Base-by-base conservation (phyloP, 2,797 vertebrate genomes). In the Oreochromis grahami region DNA sequence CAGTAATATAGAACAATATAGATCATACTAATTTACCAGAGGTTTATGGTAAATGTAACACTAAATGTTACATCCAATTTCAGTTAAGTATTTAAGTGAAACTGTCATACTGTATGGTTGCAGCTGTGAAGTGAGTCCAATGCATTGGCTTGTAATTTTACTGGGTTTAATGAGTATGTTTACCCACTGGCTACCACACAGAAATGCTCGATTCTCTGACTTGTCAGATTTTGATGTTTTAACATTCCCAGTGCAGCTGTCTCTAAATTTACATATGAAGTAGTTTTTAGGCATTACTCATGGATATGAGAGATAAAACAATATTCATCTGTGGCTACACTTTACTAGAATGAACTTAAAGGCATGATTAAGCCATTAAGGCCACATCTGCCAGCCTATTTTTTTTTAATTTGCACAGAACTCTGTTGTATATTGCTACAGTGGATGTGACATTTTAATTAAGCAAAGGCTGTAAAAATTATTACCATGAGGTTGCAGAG, bases 321-420 rank as follows among this genome's bases (percentile, higher is more conserved):
- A 88, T 91, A 91, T 93, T 93, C 80, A 74, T 89, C 87, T 83
- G 84, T 63, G 84, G 81, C 85, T 24, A 9, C 76, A 85, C 87
- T 95, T 94, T 92, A 93, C 87, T 91, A 88, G 89, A 91, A 91
- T 78, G 72, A 95, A 94, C 87, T 89, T 93, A 89, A 93, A 94
- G 84, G 87, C 92, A 90, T 94, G 93, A 96, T 96, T 95, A 95
- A 94, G 92, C 86, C 92, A 96, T 96, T 96, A 96, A 94, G 92
- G 87, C 79, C 92, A 94, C 96, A 97, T 96, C 95, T 97, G 95
- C 93, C 93, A 83, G 80, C 91, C 88, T 95, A 93, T n/a, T 36
- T 38, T 58, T 93, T 95, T 95, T 96, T 95, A 96, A 96, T 96
- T 96, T 91, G 91, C 82, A n/a, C 81, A 93, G 92, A 93, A 92